Evolutionary conservation across 2,888 invertebrate genomes (phyloP).

Genomic region (Teleogryllus oceanicus): DNA sequence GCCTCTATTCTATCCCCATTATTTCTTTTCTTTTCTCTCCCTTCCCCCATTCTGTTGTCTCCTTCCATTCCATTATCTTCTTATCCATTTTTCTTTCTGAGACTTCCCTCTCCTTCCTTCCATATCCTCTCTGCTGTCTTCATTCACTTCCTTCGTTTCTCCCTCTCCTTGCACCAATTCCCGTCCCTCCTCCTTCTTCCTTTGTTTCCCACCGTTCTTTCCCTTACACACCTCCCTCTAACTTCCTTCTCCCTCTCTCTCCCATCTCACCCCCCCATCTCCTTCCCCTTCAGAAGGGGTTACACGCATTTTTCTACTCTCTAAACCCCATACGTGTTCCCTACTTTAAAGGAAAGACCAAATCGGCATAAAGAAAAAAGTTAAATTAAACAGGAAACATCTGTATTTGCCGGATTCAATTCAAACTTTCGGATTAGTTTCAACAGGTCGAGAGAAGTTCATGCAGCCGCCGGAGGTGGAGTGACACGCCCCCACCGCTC

Average conservation of each 20-base stretch:
- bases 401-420: conserved; percentile 9
- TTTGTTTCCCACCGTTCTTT: background rate
- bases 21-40: background rate
- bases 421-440: background rate
- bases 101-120: background rate
- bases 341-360: background rate
- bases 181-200: background rate
- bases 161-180: background rate
- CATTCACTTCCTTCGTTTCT: background rate
- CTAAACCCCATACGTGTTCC: no score
- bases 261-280: background rate
- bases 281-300: no score
- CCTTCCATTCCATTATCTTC: background rate
- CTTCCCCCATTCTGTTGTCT: background rate
- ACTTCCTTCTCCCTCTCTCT: background rate
- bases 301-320: no score
- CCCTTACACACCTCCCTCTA: background rate
- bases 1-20: background rate
- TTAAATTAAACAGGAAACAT: conserved; percentile 18
- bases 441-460: background rate
- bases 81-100: background rate
- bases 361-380: background rate
- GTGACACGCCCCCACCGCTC: no score
- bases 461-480: background rate
- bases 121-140: background rate